phyloP scores from a whole-genome alignment of 2,113 vertebrate genomes.

The Chlorocebus sabaeus region DNA sequence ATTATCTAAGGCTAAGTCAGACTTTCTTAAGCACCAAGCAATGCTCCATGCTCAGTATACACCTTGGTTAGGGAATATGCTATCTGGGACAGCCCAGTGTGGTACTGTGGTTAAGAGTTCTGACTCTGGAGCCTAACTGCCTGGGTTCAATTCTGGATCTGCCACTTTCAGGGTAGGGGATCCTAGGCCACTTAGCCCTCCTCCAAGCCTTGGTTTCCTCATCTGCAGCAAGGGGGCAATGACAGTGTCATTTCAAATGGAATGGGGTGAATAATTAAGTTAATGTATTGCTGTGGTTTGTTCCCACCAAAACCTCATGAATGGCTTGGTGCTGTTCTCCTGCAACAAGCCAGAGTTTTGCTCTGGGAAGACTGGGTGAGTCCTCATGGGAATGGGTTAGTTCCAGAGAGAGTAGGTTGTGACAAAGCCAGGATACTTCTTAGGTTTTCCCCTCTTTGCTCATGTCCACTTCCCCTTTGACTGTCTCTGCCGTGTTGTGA shows the following conservation, averaged over 20 bases:
- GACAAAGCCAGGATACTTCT: neutral
- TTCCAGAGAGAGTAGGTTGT: neutral
- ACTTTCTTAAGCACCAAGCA: neutral
- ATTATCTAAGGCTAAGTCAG: slow-evolving; percentile 45
- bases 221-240: neutral
- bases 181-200: neutral
- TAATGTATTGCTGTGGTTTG: neutral
- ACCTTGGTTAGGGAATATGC: neutral
- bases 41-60: rapidly evolving
- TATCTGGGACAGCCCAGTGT: neutral
- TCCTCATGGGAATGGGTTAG: neutral
- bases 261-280: neutral
- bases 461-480: neutral
- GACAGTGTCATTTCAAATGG: neutral
- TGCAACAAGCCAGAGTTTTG: neutral
- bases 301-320: neutral
- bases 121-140: neutral
- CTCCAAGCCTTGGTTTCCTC: neutral
- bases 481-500: neutral
- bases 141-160: neutral
- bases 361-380: neutral
- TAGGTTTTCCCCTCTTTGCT: neutral
- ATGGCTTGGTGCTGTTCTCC: neutral
- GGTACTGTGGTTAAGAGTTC: neutral
- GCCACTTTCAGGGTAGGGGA: neutral